Evolutionary conservation across 2,797 vertebrate genomes (phyloP).

Genomic region (Iguana delicatissima): DNA sequence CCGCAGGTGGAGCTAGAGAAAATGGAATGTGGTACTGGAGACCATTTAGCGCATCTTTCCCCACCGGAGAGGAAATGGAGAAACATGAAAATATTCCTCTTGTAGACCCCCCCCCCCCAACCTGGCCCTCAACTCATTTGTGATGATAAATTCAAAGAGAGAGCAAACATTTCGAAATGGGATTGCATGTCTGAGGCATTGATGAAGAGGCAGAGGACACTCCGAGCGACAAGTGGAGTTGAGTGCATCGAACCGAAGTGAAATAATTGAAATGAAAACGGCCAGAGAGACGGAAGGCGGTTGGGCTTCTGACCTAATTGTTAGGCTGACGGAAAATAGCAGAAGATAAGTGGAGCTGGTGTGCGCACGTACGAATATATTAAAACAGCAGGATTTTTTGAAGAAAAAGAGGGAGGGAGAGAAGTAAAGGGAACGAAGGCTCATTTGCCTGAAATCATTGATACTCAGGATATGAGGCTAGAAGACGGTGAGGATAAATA

Average conservation of each 20-base stretch:
- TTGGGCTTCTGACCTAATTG: not conserved
- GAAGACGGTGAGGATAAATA: not conserved
- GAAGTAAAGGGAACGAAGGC: not conserved
- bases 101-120: no score
- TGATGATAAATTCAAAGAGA: not conserved
- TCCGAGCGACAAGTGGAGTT: not conserved
- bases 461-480: not conserved
- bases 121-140: fast-evolving
- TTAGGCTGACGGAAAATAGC: not conserved
- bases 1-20: slow-evolving; percentile 60
- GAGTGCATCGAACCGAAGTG: not conserved
- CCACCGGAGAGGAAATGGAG: not conserved
- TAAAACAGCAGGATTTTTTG: not conserved
- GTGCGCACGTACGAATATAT: not conserved
- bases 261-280: not conserved
- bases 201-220: no score
- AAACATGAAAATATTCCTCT: fast-evolving
- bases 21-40: not conserved
- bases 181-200: fast-evolving
- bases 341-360: fast-evolving
- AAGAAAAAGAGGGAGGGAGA: not conserved
- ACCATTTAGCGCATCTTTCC: not conserved
- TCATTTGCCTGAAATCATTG: not conserved
- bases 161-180: fast-evolving
- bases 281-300: not conserved